phyloP scores from a whole-genome alignment of 2,113 vertebrate species.

The Sisor rabdophorus region DNA sequence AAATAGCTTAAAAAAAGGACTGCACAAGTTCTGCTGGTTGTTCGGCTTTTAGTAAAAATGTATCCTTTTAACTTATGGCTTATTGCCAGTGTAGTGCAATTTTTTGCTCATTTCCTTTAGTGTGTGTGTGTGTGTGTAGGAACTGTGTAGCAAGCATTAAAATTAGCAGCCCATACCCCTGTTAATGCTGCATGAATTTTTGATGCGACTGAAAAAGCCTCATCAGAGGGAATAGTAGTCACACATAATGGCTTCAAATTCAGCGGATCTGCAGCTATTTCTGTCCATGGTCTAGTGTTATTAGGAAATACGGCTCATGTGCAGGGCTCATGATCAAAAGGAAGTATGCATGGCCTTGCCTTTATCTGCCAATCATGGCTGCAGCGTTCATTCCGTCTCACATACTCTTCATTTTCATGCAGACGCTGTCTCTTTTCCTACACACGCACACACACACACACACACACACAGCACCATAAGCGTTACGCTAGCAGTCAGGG shows the following conservation, averaged over 20 bases:
- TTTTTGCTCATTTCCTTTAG: neutral
- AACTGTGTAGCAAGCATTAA: conserved; percentile 10
- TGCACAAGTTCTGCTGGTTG: neutral
- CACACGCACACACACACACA: neutral
- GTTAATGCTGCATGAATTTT: conserved; percentile 34
- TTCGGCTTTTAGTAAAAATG: neutral
- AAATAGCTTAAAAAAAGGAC: neutral
- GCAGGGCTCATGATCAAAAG: conserved; percentile 36
- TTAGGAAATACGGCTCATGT: conserved; percentile 28
- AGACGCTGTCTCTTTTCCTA: neutral
- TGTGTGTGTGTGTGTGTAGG: conserved; percentile 1
- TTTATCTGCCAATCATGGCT: conserved; percentile 16
- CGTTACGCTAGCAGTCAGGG: conserved; percentile 8
- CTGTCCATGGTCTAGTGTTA: conserved; percentile 19
- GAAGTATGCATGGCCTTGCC: conserved; percentile 16
- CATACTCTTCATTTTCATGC: conserved; percentile 11
- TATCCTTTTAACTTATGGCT: neutral
- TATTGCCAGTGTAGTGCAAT: neutral
- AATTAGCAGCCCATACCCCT: conserved; percentile 6
- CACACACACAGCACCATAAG: conserved; percentile 28
- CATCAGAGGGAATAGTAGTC: conserved; percentile 18
- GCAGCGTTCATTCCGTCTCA: conserved; percentile 15
- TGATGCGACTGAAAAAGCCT: conserved; percentile 26
- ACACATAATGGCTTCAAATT: conserved; percentile 29
- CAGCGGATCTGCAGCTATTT: conserved; percentile 37